Evolutionary conservation across 1,140 invertebrate species (phyloP).

Genomic region (Glossosoma conforme): DNA sequence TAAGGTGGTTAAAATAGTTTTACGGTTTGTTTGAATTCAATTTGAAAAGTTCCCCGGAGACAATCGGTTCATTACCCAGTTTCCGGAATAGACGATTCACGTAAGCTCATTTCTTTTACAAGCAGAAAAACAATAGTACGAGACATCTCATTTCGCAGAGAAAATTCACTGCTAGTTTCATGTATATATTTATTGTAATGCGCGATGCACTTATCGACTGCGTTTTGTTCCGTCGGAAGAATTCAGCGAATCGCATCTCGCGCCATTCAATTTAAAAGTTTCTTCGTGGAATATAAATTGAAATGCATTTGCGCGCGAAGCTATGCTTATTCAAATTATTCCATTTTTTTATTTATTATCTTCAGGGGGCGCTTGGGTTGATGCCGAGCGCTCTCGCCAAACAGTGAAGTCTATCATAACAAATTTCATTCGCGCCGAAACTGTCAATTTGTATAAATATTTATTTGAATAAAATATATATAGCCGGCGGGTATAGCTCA

Average conservation of each 20-base stretch:
- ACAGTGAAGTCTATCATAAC: too few relatives aligned
- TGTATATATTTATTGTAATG: constrained; percentile 1
- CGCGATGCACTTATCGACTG: constrained; percentile 5
- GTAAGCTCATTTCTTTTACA: constrained; percentile 1
- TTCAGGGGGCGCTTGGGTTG: too few relatives aligned
- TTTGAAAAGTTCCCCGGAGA: constrained; percentile 1
- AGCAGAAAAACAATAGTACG: neutral
- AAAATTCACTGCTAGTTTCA: neutral
- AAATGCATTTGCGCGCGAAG: neutral
- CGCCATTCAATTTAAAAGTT: constrained; percentile 5
- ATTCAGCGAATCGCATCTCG: neutral
- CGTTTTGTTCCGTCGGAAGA: neutral
- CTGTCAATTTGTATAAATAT: neutral
- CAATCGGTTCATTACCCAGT: constrained; percentile 1
- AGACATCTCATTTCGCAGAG: neutral
- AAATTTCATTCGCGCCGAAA: neutral
- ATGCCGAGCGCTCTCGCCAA: too few relatives aligned
- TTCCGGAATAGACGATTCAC: neutral
- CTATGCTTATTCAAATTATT: too few relatives aligned
- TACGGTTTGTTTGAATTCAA: constrained; percentile 5
- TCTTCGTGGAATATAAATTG: neutral
- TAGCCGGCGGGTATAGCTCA: too few relatives aligned
- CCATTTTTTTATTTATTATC: too few relatives aligned
- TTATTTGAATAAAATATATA: neutral
- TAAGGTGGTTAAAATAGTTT: constrained; percentile 3